Evolutionary conservation across 2,888 invertebrate species (phyloP), one percentile per base, ranked within the genome.

Genomic region (Dryocosmus kuriphilus): DNA sequence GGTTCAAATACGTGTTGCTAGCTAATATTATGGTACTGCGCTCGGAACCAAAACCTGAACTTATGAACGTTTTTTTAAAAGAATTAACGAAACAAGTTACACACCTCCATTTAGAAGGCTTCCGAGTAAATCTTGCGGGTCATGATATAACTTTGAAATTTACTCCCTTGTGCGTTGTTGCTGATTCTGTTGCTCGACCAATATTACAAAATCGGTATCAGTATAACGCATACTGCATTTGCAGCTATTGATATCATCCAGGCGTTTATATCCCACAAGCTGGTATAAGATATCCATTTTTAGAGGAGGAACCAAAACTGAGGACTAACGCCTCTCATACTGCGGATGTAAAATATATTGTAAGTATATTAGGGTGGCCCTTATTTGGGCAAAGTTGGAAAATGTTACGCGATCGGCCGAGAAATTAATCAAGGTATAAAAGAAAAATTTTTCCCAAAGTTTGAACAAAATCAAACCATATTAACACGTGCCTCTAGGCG

Each of bases 171-270:
- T 35, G 35, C 35, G 79, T 77, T 27, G 79, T 32, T 30, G 79
- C n/a, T 74, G 74, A 14, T 46, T 79, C 8, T 1, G 0, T 9
- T 8, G 7, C 35, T 35, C 7, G 35, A 9, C 9, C 35, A 35
- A 35, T 35, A 16, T 19, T 77, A 11, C 76, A 77, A 16, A 62
- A 60, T 24, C 46, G 79, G 19, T 62, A 60, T n/a, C 73, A 79
- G 62, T 77, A 61, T 74, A 79, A 79, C 55, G 79, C 65, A 32
- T 77, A 77, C 32, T 79, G 38, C 63, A 74, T 77, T 32, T 77
- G 79, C 27, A 77, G 77, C 55, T 79, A 74, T 32, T 79, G 79
- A 60, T 79, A 77, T 38, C 73, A 79, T 61, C 19, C 24, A n/a
- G 79, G 79, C 24, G 19, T 19, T 0, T 57, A 62, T 19, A 16